Evolutionary conservation across 35 echinoderm and acorn worm species (phyloP), one percentile per base, ranked within the genome.

Genomic region (Anneissia japonica): DNA sequence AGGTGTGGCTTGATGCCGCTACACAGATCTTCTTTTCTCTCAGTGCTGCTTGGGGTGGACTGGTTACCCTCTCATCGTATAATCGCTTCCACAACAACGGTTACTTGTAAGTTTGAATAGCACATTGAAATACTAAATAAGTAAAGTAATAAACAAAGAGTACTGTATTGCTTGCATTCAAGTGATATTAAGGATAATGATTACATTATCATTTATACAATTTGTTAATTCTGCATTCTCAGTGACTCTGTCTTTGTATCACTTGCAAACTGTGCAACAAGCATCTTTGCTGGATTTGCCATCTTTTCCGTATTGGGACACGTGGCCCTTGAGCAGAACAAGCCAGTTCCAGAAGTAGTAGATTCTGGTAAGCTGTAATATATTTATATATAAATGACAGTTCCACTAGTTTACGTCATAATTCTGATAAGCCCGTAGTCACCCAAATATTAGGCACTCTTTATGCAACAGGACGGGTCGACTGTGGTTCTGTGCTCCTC

Each of bases 1-100:
- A 91, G 89, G 75, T 86, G 21, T 91, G 89, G 89, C 26, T 83
- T n/a, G 84, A 86, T 34, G 89, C 83, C 6, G 89, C 89, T 17
- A 79, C 81, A 16, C 89, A 91, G 64, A 91, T 86, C 33, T 91
- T 91, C 37, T 91, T 72, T 41, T 91, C 89, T 12, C 89, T 91
- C 12, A 77, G 89, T 91, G 89, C 89, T n/a, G 74, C 80, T 4
- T 74, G 83, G 72, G 89, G 89, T 31, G 83, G 89, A 7, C n/a
- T 86, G 0, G 37, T 91, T 0, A 91, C 89, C n/a, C 55, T 91
- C 17, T 26, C 89, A 46, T 91, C 89, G 0, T 91, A 91, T 34
- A 91, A 91, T 46, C 81, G 75, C 38, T 91, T 91, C 34, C 89
- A 81, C 26, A 91, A 83, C 84, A 86, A 91, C 36, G 38, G 75